Evolutionary conservation across 2,113 vertebrate species (phyloP), one percentile per base, ranked within the genome.

Genomic region (Oreochromis aureus): DNA sequence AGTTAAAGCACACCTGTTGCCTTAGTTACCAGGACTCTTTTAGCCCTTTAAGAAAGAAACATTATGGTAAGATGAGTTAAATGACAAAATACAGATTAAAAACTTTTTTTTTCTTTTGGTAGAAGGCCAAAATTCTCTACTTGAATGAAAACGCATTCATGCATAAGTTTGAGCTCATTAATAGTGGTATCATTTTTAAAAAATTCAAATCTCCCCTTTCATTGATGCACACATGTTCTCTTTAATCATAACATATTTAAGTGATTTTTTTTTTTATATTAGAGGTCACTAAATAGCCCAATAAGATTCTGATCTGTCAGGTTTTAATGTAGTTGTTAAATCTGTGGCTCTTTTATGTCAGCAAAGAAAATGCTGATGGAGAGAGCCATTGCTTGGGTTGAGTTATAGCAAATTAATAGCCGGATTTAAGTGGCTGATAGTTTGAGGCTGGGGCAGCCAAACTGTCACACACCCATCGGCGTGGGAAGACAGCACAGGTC

Each of bases 391-490:
- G 24, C 71, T 12, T 3, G 51, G 51, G 19, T 5, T 5, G 78
- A 86, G 61, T 54, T 30, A 44, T 19, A 56, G 16, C 32, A 4
- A 0, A n/a, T 82, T 82, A 54, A 61, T 39, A 82, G 32, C 24
- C 24, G 6, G 5, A 44, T 36, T n/a, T 9, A 56, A 30, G 55
- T 11, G 61, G 18, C 10, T 51, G 5, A 44, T 34, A 30, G 41
- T 53, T 30, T 30, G 59, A 55, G 30, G 44, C 32, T 12, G 11
- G 82, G 9, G 15, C 5, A 16, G 22, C 12, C 34, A 15, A 54
- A 19, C 87, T 82, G 86, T 86, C 82, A 88, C 76, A 84, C 87
- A 76, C 89, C 88, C 91, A 86, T 90, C 88, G n/a, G 53, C 83
- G 30, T 55, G 89, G 78, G 73, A 51, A 79, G 61, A 27, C 41